These are phyloP conservation scores for Menidia beryllina DNA, from an alignment of 2,113 vertebrate genomes.

Conservation along the genomic window DNA sequence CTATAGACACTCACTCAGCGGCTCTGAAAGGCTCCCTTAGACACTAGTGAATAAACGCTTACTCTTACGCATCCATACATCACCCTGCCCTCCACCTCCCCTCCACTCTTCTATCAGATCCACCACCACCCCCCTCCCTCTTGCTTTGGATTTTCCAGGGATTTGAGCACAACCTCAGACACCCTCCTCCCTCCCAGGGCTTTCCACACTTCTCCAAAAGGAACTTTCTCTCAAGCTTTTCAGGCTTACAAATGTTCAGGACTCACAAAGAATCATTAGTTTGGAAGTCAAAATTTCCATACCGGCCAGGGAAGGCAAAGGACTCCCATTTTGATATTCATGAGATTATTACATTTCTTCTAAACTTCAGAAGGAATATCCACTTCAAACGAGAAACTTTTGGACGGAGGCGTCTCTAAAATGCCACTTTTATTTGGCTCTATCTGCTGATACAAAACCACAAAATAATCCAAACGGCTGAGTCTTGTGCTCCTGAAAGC, in stretches of 20 bases:
- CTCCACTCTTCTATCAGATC: slow-evolving; percentile 77
- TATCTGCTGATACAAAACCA: background rate
- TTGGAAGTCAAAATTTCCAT: slow-evolving; percentile 45
- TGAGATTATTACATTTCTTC: slow-evolving; percentile 1
- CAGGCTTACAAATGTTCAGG: slow-evolving; percentile 52
- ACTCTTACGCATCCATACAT: slow-evolving; percentile 94
- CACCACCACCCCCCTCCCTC: slow-evolving; percentile 68
- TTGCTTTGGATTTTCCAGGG: slow-evolving; percentile 91
- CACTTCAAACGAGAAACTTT: background rate
- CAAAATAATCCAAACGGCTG: background rate
- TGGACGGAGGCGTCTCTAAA: background rate
- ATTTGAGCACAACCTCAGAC: slow-evolving; percentile 90
- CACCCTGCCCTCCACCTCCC: slow-evolving; percentile 81
- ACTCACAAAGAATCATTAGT: slow-evolving; percentile 38
- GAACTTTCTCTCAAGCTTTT: slow-evolving; percentile 39
- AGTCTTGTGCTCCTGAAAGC: background rate
- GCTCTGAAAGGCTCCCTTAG: slow-evolving; percentile 93
- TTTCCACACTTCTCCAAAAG: slow-evolving; percentile 48
- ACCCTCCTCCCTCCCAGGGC: slow-evolving; percentile 30
- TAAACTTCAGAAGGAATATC: background rate
- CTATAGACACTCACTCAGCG: slow-evolving; percentile 94
- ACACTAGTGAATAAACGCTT: slow-evolving; percentile 97
- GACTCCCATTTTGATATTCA: slow-evolving; percentile 37
- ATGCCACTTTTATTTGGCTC: background rate
- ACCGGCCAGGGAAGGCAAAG: slow-evolving; percentile 6